Evolutionary conservation across 2,888 invertebrate genomes (phyloP).

Genomic region (Noctua pronuba): DNA sequence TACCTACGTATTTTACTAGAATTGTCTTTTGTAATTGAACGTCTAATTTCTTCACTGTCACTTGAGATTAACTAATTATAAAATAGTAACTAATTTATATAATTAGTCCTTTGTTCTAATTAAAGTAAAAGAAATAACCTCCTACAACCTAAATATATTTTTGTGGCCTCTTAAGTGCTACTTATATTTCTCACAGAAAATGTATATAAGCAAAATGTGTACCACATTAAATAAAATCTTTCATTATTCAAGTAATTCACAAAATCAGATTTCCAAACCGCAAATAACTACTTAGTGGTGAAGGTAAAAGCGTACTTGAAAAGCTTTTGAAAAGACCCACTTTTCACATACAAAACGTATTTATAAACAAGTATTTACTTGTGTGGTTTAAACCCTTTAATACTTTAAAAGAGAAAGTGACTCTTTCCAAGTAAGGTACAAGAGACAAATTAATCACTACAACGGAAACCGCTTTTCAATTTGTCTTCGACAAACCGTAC

Average conservation of each 20-base stretch:
- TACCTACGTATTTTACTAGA: background rate
- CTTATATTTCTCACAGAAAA: background rate
- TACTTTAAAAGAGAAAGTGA: constrained; percentile 15
- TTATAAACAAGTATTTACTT: background rate
- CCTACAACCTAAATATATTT: background rate
- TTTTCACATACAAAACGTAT: background rate
- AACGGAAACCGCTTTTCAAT: constrained; percentile 43
- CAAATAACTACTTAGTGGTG: background rate
- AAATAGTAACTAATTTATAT: background rate
- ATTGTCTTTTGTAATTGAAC: background rate
- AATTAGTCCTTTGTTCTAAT: constrained; percentile 7
- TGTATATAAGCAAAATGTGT: constrained; percentile 21
- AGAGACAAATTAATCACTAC: constrained; percentile 47
- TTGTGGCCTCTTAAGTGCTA: background rate
- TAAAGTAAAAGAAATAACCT: constrained; percentile 2
- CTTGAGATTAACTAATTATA: background rate
- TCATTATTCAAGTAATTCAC: constrained; percentile 4
- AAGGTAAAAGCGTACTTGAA: background rate
- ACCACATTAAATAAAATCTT: constrained; percentile 5
- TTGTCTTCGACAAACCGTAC: constrained; percentile 50
- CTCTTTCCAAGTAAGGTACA: constrained; percentile 5
- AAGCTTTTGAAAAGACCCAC: background rate
- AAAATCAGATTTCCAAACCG: background rate
- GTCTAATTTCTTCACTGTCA: background rate
- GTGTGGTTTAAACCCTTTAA: background rate